phyloP scores from a whole-genome alignment of 37 sponge, comb jelly and placozoan genomes.

The Chondrilla cf. caribensis region DNA sequence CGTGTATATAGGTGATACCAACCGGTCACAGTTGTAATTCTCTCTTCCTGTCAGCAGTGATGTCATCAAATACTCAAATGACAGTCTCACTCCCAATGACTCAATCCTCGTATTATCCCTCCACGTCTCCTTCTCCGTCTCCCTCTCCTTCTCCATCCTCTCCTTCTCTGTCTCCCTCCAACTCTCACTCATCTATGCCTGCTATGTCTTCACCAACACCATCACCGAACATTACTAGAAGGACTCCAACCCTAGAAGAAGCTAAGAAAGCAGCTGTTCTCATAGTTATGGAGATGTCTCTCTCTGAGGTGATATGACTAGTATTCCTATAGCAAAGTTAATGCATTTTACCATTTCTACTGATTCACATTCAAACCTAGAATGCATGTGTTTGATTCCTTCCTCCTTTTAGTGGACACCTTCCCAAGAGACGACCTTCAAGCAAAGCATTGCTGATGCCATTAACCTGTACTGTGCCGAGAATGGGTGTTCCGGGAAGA shows the following conservation, averaged over 20 bases:
- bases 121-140: too few species aligned
- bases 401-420: slow-evolving; percentile 8
- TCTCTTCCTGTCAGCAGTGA: too few species aligned
- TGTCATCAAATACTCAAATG: too few species aligned
- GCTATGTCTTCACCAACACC: not conserved
- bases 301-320: not conserved
- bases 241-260: not conserved
- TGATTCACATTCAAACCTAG: not conserved
- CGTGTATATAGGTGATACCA: too few species aligned
- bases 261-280: not conserved
- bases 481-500: not conserved
- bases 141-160: too few species aligned
- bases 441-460: slow-evolving; percentile 1
- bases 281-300: not conserved
- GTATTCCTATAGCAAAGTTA: not conserved
- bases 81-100: too few species aligned
- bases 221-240: not conserved
- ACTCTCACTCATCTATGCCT: not conserved
- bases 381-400: not conserved
- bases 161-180: too few species aligned
- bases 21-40: too few species aligned
- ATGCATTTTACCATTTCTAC: slow-evolving; percentile 2
- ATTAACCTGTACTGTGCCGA: not conserved
- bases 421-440: not conserved
- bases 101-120: too few species aligned